These are phyloP conservation scores for Lycia hirtaria DNA, from an alignment of 2,888 invertebrate genomes.

Conservation along the genomic window DNA sequence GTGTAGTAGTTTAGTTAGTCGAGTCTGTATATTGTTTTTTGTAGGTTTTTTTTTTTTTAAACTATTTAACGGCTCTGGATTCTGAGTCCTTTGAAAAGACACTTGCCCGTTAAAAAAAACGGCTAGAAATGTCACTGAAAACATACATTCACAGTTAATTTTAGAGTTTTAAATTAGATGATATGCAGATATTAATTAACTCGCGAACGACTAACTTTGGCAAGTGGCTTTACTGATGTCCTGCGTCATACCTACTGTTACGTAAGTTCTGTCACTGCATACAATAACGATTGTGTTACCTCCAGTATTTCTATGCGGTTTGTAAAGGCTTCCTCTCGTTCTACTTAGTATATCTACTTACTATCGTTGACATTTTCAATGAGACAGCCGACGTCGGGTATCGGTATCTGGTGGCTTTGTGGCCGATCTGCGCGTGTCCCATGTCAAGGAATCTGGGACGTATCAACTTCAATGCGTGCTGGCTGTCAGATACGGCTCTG, in stretches of 20 bases:
- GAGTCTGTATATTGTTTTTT: too few relatives aligned
- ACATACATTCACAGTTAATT: too few relatives aligned
- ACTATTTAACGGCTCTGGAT: too few relatives aligned
- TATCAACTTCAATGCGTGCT: constrained; percentile 29
- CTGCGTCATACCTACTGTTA: background rate
- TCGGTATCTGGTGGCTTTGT: constrained; percentile 43
- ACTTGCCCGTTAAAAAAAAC: too few relatives aligned
- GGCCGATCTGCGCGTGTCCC: constrained; percentile 42
- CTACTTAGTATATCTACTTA: constrained; percentile 66
- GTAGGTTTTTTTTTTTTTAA: too few relatives aligned
- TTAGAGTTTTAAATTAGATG: too few relatives aligned
- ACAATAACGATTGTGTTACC: constrained; percentile 27
- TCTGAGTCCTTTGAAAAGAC: too few relatives aligned
- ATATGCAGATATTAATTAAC: too few relatives aligned
- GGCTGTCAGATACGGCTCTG: constrained; percentile 18
- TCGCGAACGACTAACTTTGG: too few relatives aligned
- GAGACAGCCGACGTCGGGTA: constrained; percentile 40
- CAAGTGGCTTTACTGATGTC: too few relatives aligned
- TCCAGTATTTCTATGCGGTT: constrained; percentile 66
- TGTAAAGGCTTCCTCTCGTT: constrained; percentile 75
- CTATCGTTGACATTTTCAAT: constrained; percentile 66
- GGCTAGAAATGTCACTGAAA: too few relatives aligned
- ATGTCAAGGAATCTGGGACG: constrained; percentile 41
- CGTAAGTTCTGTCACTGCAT: constrained; percentile 7
- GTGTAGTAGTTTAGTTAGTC: background rate